Evolutionary conservation across 2,797 vertebrate species (phyloP).

Genomic region (Macrochelys suwanniensis): DNA sequence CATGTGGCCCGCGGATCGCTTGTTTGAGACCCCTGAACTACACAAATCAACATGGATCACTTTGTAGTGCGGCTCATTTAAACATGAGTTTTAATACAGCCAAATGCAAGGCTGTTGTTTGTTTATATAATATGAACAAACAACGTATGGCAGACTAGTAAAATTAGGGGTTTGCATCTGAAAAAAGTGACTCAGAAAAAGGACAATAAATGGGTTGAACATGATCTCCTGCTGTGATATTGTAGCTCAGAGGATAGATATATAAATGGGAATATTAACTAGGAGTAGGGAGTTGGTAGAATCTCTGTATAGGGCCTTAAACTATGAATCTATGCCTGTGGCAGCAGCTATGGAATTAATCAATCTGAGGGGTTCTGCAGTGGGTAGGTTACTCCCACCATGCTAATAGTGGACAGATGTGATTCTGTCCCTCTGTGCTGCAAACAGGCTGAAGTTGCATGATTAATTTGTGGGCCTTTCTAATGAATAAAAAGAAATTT

Average conservation of each 20-base stretch:
- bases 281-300: neutral
- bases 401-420: neutral
- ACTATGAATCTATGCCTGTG: neutral
- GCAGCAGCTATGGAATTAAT: neutral
- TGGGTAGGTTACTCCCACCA: neutral
- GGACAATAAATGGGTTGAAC: neutral
- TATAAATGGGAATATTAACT: neutral
- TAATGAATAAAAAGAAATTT: neutral
- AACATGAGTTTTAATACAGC: neutral
- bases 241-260: neutral
- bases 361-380: neutral
- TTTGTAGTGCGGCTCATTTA: neutral
- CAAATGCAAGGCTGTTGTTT: neutral
- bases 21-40: neutral
- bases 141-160: neutral
- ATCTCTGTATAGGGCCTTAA: neutral
- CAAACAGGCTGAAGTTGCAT: neutral
- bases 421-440: neutral
- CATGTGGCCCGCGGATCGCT: too few relatives aligned
- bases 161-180: neutral
- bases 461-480: neutral
- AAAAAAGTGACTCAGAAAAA: neutral
- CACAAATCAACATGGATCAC: neutral
- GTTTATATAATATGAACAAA: neutral
- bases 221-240: neutral